Percentiles rank a stretch among this genome's conserved stretches.
Conservation (phyloP, 1,140 invertebrate genomes). For the Bathynomus jamesi region DNA sequence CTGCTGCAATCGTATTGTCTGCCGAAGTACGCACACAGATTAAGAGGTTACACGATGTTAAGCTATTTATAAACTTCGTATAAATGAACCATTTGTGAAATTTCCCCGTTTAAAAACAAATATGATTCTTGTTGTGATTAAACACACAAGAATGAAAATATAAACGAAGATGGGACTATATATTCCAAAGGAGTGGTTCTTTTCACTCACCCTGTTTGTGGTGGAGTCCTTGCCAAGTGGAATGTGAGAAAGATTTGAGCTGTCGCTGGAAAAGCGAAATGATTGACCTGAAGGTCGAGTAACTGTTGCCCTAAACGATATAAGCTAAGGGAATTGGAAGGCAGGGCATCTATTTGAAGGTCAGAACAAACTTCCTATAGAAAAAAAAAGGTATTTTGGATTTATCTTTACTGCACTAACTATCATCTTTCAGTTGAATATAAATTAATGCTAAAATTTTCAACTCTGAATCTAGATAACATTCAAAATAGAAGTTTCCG, state of each 20-base stretch:
- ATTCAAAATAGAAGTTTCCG: too few relatives aligned
- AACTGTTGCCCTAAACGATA: conserved; percentile 72
- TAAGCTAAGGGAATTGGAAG: conserved; percentile 55
- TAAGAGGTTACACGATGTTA: not conserved
- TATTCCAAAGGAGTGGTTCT: too few relatives aligned
- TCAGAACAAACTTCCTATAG: conserved; percentile 55
- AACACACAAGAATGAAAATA: too few relatives aligned
- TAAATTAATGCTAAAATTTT: not conserved
- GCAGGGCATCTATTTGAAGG: conserved; percentile 53
- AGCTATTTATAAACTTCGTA: too few relatives aligned
- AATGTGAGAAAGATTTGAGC: conserved; percentile 74
- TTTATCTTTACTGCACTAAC: not conserved
- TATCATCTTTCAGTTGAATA: too few relatives aligned
- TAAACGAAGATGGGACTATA: too few relatives aligned
- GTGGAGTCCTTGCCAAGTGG: conserved; percentile 57
- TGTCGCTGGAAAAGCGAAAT: conserved; percentile 61
- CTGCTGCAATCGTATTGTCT: conserved; percentile 49
- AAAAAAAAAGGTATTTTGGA: conserved; percentile 22
- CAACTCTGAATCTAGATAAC: too few relatives aligned
- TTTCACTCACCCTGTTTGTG: conserved; percentile 45
- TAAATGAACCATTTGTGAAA: too few relatives aligned
- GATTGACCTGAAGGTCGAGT: conserved; percentile 59
- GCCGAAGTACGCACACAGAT: not conserved
- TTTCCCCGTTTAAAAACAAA: too few relatives aligned
- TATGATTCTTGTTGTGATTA: too few relatives aligned